Base-by-base conservation (phyloP, 2,888 invertebrate genomes). In the Chrysotoxum bicinctum region DNA sequence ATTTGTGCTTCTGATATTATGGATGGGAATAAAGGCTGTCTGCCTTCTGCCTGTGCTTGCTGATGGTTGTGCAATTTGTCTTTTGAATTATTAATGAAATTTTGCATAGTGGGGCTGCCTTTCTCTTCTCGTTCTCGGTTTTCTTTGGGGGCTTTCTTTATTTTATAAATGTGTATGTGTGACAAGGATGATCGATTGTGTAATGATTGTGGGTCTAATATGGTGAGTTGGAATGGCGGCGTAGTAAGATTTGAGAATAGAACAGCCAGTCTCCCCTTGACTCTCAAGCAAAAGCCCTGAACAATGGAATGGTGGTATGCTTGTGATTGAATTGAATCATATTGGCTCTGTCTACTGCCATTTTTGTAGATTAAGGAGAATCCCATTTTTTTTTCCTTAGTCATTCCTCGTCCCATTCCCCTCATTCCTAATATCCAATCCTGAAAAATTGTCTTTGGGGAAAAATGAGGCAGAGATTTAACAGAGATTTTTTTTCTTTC, bases 61-160 rank as follows among this genome's bases (percentile, higher is more conserved):
- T 75, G 84, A 75, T 76, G 84, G 73, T 85, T 87, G 83, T 87
- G 87, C 88, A 89, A 90, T 90, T 90, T 90, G 89, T 90, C 90
- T 89, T 89, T 89, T 90, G 90, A 90, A 91, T 90, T 91, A 90
- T 90, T 91, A 90, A 91, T 91, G 90, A 89, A 83, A 88, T 83
- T 79, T 87, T 87, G 60, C 81, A 52, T 52, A 40, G 54, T 32
- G 60, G 69, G 68, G 68, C 68, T 76, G 69, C 64, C 30, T n/a
- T n/a, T n/a, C n/a, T n/a, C n/a, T n/a, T n/a, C n/a, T 30, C 37
- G 69, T 43, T 60, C 54, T 54, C 60, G 62, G 62, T 81, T 85
- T 85, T 62, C 69, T 72, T 66, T 60, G 45, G 48, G 23, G 66
- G 32, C 52, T 72, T 75, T 75, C 23, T 62, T 30, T 62, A 9